Evolutionary conservation across 2,797 vertebrate species (phyloP).

Genomic region (Lagodon rhomboides): DNA sequence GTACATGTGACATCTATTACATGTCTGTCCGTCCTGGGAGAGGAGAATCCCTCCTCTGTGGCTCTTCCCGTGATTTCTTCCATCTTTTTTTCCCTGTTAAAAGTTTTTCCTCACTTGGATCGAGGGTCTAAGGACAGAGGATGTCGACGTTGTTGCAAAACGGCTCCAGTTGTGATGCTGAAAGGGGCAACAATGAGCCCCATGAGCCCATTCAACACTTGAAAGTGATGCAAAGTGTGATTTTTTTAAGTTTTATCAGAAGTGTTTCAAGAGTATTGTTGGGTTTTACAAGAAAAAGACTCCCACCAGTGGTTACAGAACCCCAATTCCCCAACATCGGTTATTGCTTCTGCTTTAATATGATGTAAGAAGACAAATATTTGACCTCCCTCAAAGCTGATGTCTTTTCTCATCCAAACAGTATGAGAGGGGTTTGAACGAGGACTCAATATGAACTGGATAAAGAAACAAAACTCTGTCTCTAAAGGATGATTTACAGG

Average conservation of each 20-base stretch:
- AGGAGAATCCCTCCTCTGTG: too few species aligned
- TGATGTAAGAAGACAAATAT: background rate
- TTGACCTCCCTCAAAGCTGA: background rate
- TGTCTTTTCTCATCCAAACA: background rate
- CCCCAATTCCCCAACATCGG: background rate
- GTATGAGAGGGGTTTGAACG: background rate
- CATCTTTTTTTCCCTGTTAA: too few species aligned
- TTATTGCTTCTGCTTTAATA: background rate
- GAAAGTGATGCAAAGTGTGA: background rate
- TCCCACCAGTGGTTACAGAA: background rate
- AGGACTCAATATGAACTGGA: background rate
- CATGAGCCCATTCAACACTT: background rate
- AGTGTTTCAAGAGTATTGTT: background rate
- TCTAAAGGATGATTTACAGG: background rate
- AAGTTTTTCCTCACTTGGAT: too few species aligned
- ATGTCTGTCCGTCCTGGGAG: too few species aligned
- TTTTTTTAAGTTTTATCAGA: background rate
- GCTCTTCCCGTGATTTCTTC: too few species aligned
- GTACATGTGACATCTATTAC: too few species aligned
- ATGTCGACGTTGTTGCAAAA: too few species aligned
- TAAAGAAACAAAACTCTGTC: background rate
- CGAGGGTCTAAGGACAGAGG: too few species aligned
- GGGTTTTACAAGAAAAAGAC: background rate
- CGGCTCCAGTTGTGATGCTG: too few species aligned
- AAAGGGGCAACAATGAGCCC: background rate